These are phyloP conservation scores for Physella acuta DNA, from an alignment of 1,140 invertebrate species.

Conservation along the genomic window DNA sequence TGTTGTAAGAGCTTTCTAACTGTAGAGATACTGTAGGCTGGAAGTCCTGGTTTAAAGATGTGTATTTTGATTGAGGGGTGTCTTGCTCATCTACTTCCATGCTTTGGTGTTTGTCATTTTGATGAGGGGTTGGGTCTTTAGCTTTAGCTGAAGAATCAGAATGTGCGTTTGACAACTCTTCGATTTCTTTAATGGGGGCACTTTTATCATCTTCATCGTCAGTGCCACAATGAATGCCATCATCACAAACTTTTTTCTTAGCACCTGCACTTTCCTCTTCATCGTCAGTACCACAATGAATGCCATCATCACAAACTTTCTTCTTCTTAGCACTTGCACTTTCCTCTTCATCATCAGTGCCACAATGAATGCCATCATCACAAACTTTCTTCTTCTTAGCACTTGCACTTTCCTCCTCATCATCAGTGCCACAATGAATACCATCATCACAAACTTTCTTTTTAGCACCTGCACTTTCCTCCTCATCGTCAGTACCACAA, in stretches of 20 bases:
- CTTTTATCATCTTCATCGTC: constrained; percentile 31
- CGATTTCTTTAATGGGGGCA: too few relatives aligned
- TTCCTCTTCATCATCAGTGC: constrained; percentile 26
- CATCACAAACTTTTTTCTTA: constrained; percentile 28
- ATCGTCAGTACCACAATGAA: constrained; percentile 30
- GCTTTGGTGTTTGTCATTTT: too few relatives aligned
- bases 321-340: constrained; percentile 4
- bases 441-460: constrained; percentile 26
- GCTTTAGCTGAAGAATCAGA: too few relatives aligned
- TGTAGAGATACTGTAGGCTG: too few relatives aligned
- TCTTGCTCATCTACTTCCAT: too few relatives aligned
- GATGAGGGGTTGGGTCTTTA: too few relatives aligned
- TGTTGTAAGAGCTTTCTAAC: too few relatives aligned
- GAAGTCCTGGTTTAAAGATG: too few relatives aligned
- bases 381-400: constrained; percentile 16
- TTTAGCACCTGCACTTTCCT: constrained; percentile 17
- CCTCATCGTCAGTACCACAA: constrained; percentile 32
- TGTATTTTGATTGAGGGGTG: too few relatives aligned
- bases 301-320: constrained; percentile 24
- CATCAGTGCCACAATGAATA: constrained; percentile 27
- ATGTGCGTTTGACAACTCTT: too few relatives aligned
- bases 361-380: constrained; percentile 29
- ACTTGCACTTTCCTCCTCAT: constrained; percentile 25
- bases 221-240: constrained; percentile 34
- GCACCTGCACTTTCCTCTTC: constrained; percentile 12